Base-by-base conservation (phyloP, 2,113 vertebrate species). In the Gobio gobio region DNA sequence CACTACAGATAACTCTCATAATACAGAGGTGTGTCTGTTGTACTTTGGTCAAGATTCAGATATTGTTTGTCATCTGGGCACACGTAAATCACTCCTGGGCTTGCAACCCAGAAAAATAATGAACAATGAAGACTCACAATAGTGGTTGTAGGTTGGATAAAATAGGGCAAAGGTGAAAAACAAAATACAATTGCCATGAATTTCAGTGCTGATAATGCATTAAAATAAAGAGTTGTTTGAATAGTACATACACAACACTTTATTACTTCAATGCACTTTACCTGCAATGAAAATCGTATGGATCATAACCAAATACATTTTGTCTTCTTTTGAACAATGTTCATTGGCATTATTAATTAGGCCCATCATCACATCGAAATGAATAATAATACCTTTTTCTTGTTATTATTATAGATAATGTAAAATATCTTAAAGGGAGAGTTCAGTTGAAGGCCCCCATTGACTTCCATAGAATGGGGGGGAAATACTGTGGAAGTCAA, bases 11-110 rank as follows among this genome's bases (percentile, higher is more conserved):
- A 29, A 14, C 3, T 18, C 6, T 81, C 18, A 24, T 26, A 63
- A 47, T 47, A 45, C 78, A 68, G 24, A 81, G 79, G 79, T 29
- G 61, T 78, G 84, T 59, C 49, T 64, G 33, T 40, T 83, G 80
- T 51, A 83, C 85, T 86, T 86, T 86, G 81, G 40, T 45, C 85
- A 24, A 16, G 40, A 78, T 83, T 45, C 9, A 33, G 24, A 51
- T 54, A 9, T 16, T 76, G 72, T 86, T 70, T 86, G 26, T 72
- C 16, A 68, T 54, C 13, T n/a, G 33, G 43, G 8, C 49, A 66
- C 74, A 8, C 22, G 40, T 58, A 78, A 78, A 86, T 14, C 22
- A 78, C 40, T 51, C 56, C 22, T 10, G 58, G 49, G 85, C 54
- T 59, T 29, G 51, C 29, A 58, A 24, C 9, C 10, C 58, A 68